Conservation (phyloP, 2,888 invertebrate genomes). For the Teinopalpus imperialis region DNA sequence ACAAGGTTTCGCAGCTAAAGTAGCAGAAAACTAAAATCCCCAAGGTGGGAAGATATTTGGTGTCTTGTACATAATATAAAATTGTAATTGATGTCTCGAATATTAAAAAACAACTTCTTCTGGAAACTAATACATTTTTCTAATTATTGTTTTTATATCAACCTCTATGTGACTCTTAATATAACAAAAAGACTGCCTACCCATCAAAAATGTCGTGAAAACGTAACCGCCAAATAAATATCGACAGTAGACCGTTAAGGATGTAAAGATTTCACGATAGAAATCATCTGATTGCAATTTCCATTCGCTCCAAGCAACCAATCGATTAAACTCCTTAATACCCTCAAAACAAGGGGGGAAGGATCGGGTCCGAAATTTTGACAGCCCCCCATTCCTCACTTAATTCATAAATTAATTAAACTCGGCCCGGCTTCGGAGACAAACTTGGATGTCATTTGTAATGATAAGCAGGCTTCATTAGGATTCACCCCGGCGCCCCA, state of each 20-base stretch:
- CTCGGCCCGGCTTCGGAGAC: constrained; percentile 45
- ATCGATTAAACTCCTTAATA: constrained; percentile 19
- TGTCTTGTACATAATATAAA: no score
- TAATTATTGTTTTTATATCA: no score
- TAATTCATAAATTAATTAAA: constrained; percentile 78
- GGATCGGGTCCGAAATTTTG: constrained; percentile 49
- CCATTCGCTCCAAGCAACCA: not conserved
- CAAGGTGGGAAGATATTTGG: no score
- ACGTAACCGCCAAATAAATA: not conserved
- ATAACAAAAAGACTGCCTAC: no score
- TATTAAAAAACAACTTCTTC: no score
- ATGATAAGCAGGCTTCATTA: constrained; percentile 72
- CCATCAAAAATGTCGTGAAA: not conserved
- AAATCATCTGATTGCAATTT: constrained; percentile 14
- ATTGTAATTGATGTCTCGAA: no score
- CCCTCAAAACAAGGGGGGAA: constrained; percentile 6
- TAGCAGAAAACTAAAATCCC: no score
- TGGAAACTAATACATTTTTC: no score
- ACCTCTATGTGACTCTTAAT: no score
- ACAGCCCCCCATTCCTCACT: constrained; percentile 51
- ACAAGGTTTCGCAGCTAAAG: no score
- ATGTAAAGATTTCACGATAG: constrained; percentile 1
- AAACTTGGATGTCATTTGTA: constrained; percentile 60
- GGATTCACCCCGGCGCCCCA: constrained; percentile 46
- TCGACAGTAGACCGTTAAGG: not conserved